phyloP scores from a whole-genome alignment of 2,888 invertebrate genomes.

The Fragum whitleyi region DNA sequence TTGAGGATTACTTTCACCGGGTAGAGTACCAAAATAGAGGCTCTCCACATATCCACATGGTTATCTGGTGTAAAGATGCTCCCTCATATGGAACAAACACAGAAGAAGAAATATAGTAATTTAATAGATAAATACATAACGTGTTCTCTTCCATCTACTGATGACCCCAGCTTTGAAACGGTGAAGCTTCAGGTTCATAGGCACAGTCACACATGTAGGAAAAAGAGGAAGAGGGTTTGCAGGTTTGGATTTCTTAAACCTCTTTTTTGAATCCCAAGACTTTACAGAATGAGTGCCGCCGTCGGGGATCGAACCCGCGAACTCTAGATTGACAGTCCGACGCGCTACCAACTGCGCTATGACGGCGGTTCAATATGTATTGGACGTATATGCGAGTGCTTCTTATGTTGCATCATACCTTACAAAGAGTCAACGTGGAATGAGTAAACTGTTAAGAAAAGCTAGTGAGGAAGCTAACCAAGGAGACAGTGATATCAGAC shows the following conservation, averaged over 20 bases:
- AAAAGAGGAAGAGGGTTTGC: slow-evolving; percentile 32
- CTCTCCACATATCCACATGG: slow-evolving; percentile 62
- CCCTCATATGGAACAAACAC: slow-evolving; percentile 32
- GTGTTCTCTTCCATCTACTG: slow-evolving; percentile 5
- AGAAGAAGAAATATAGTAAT: slow-evolving; percentile 7
- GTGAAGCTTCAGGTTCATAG: slow-evolving; percentile 6
- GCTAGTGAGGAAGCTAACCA: slow-evolving; percentile 49
- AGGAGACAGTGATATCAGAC: slow-evolving; percentile 41
- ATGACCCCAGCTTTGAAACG: not conserved
- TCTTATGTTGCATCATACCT: slow-evolving; percentile 63
- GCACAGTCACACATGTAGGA: slow-evolving; percentile 42
- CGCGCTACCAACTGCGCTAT: no score
- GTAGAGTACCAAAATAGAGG: slow-evolving; percentile 60
- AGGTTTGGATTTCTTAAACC: slow-evolving; percentile 49
- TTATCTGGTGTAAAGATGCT: slow-evolving; percentile 57
- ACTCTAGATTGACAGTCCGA: no score
- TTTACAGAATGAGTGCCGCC: no score
- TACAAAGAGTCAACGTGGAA: slow-evolving; percentile 57
- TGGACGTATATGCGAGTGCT: slow-evolving; percentile 65
- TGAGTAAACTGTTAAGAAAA: slow-evolving; percentile 53
- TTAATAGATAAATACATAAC: slow-evolving; percentile 7
- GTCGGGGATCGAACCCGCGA: no score
- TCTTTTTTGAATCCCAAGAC: slow-evolving; percentile 34
- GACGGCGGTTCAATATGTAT: slow-evolving; percentile 61
- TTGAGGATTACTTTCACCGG: slow-evolving; percentile 57